phyloP scores from a whole-genome alignment of 2,797 vertebrate species.

The Anguilla pacifica region DNA sequence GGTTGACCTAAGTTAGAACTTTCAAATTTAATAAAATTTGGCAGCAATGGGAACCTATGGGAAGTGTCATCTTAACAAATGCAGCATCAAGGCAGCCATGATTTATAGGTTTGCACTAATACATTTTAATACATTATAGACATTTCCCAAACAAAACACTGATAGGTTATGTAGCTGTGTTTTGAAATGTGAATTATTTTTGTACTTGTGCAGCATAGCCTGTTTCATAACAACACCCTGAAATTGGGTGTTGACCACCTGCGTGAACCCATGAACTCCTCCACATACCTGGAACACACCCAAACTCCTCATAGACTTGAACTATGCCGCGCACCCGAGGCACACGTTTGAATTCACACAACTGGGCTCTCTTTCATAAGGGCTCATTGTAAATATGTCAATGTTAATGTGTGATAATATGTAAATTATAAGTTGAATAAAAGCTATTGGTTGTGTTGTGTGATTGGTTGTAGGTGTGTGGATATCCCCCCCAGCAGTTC shows the following conservation, averaged over 20 bases:
- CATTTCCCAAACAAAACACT: background rate
- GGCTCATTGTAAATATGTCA: background rate
- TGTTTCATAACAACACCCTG: background rate
- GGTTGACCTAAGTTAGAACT: background rate
- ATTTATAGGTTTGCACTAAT: background rate
- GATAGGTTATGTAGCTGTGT: background rate
- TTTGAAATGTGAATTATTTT: background rate
- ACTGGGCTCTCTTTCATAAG: background rate
- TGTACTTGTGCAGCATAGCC: background rate
- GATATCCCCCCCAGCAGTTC: constrained; percentile 12
- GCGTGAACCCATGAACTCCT: background rate
- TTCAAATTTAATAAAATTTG: background rate
- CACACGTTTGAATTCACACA: background rate
- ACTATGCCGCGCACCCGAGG: too few relatives aligned
- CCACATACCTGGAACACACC: background rate
- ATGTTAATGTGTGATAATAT: background rate
- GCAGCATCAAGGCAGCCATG: background rate
- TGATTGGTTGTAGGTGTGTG: constrained; percentile 18
- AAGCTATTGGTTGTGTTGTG: constrained; percentile 2
- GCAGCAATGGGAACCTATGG: background rate
- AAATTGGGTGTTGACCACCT: background rate
- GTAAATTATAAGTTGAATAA: background rate
- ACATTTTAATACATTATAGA: background rate
- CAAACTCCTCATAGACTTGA: background rate
- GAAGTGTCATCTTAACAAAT: background rate